phyloP scores from a whole-genome alignment of 1,140 invertebrate genomes.

The Rhagoletis zephyria region DNA sequence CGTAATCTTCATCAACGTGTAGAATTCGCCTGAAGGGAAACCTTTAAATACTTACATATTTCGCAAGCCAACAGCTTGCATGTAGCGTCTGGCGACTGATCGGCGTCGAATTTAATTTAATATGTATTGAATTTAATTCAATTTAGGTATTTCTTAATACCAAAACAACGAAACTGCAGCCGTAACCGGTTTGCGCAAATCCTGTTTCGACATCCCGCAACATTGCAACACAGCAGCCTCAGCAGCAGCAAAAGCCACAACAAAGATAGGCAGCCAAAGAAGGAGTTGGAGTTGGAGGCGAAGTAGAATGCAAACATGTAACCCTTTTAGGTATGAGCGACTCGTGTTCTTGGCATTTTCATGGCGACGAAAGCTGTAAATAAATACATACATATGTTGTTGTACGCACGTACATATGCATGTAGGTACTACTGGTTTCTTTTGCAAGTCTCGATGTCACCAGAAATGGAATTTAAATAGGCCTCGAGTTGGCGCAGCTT shows the following conservation, averaged over 20 bases:
- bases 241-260: neutral
- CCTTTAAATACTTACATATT: neutral
- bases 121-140: constrained; percentile 40
- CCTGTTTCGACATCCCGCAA: constrained; percentile 39
- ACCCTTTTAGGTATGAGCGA: constrained; percentile 18
- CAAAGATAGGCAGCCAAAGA: neutral
- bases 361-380: neutral
- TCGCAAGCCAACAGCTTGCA: neutral
- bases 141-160: constrained; percentile 50
- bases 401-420: neutral
- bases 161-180: constrained; percentile 3
- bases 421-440: neutral
- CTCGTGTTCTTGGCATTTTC: constrained; percentile 15
- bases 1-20: constrained; percentile 10
- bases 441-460: constrained; percentile 39
- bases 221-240: constrained; percentile 18
- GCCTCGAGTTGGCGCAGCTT: neutral
- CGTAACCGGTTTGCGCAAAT: constrained; percentile 48
- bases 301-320: constrained; percentile 22
- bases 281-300: neutral
- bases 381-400: neutral
- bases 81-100: constrained; percentile 37
- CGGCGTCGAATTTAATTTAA: constrained; percentile 39
- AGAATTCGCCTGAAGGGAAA: neutral
- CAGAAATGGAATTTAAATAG: constrained; percentile 48